Conservation (phyloP, 2,797 vertebrate genomes). For the Acipenser transmontanus region DNA sequence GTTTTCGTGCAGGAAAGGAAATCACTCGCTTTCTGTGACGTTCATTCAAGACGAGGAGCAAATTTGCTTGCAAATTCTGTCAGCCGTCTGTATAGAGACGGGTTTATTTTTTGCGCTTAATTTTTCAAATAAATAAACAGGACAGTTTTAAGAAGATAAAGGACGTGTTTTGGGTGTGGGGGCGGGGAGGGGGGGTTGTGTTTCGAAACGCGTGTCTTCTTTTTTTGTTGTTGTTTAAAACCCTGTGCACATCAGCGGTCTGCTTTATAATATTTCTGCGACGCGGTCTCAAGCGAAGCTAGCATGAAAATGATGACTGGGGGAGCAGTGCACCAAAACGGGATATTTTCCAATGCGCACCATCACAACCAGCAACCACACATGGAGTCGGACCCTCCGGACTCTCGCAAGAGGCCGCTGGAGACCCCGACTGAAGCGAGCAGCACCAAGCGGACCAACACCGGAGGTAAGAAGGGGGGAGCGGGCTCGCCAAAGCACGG, state of each 20-base stretch:
- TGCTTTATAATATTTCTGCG: too few relatives aligned
- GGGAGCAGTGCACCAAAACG: conserved; percentile 84
- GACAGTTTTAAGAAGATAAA: conserved; percentile 28
- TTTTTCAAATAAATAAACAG: conserved; percentile 31
- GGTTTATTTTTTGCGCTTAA: too few relatives aligned
- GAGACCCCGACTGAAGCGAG: conserved; percentile 89
- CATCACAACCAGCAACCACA: conserved; percentile 74
- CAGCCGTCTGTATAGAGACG: too few relatives aligned
- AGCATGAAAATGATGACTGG: conserved; percentile 84
- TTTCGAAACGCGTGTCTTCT: conserved; percentile 7
- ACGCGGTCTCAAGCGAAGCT: conserved; percentile 36
- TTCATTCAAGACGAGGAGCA: too few relatives aligned
- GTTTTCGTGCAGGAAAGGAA: too few relatives aligned
- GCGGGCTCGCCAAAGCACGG: too few relatives aligned
- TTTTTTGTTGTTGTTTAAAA: too few relatives aligned
- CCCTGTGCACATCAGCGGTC: too few relatives aligned
- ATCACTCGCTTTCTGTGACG: too few relatives aligned
- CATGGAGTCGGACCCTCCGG: conserved; percentile 85
- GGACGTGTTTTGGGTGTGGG: conserved; percentile 31
- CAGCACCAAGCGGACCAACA: conserved; percentile 90
- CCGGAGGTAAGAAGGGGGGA: conserved; percentile 73
- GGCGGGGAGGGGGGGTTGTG: conserved; percentile 24
- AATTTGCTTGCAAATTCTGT: too few relatives aligned
- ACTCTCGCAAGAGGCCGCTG: conserved; percentile 85
- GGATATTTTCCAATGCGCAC: conserved; percentile 79